phyloP scores from a whole-genome alignment of 2,113 vertebrate genomes.

The Sitta europaea region DNA sequence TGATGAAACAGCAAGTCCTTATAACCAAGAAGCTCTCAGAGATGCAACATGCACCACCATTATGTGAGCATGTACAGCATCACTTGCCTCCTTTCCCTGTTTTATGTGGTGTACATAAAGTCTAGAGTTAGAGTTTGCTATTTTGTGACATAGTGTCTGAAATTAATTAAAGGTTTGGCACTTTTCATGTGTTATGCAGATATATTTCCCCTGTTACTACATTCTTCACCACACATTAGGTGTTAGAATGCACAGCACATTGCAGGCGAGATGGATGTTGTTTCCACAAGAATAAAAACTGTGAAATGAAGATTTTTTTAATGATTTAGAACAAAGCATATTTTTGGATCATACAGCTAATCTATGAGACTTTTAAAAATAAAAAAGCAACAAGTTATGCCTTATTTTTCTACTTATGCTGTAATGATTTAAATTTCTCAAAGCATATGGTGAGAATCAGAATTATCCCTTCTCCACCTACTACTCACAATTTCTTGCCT shows the following conservation, averaged over 20 bases:
- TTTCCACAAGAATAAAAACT: conserved; percentile 63
- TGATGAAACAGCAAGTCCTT: background rate
- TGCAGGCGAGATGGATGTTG: conserved; percentile 36
- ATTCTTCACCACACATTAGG: conserved; percentile 46
- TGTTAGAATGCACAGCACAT: conserved; percentile 33
- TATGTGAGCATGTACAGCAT: background rate
- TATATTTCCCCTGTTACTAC: conserved; percentile 61
- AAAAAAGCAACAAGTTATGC: conserved; percentile 63
- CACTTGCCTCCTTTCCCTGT: background rate
- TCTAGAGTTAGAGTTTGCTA: background rate
- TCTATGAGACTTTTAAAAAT: conserved; percentile 55
- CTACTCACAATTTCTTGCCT: conserved; percentile 66
- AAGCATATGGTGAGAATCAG: conserved; percentile 73
- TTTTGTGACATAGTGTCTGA: background rate
- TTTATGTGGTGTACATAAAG: background rate
- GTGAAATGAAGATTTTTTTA: conserved; percentile 46
- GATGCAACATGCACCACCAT: background rate
- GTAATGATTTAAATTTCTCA: conserved; percentile 63
- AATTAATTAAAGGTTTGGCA: conserved; percentile 53
- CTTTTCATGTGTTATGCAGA: conserved; percentile 15
- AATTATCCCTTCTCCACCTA: conserved; percentile 69
- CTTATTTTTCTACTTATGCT: conserved; percentile 45
- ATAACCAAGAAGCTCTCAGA: background rate
- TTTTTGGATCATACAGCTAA: conserved; percentile 47
- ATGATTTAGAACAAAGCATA: conserved; percentile 48